Percentiles rank a stretch among this genome's conserved stretches.
Evolutionary conservation across 2,797 vertebrate species (phyloP).

Genomic region (Somateria mollissima): DNA sequence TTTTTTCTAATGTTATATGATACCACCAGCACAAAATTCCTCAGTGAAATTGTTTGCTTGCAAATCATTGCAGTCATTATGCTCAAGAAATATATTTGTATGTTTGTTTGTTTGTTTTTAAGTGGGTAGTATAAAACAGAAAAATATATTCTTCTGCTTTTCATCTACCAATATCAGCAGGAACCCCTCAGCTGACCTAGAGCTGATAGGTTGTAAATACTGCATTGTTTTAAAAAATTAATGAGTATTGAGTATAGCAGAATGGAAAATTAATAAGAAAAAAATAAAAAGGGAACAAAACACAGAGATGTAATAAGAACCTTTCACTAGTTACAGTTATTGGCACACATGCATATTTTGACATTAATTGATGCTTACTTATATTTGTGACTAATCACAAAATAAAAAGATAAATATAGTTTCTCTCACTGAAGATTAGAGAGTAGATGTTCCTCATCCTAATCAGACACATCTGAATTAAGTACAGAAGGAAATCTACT

Average conservation of each 20-base stretch:
- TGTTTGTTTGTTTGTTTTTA: neutral
- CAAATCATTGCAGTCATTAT: constrained; percentile 63
- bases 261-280: neutral
- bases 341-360: neutral
- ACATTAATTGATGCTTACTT: neutral
- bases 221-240: neutral
- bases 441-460: neutral
- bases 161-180: constrained; percentile 6
- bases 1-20: constrained; percentile 52
- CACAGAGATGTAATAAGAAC: neutral
- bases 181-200: neutral
- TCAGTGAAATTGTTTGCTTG: constrained; percentile 58
- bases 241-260: neutral
- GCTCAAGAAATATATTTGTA: constrained; percentile 32
- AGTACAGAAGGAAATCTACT: neutral
- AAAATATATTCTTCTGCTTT: neutral
- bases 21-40: constrained; percentile 24
- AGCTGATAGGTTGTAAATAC: neutral
- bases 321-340: neutral
- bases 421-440: neutral
- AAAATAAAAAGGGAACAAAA: neutral
- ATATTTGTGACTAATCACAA: neutral
- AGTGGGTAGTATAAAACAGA: constrained; percentile 34
- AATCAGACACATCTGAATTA: neutral
- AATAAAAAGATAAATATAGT: neutral